Conservation (phyloP, 2,113 vertebrate species). For the Zosterops borbonicus region DNA sequence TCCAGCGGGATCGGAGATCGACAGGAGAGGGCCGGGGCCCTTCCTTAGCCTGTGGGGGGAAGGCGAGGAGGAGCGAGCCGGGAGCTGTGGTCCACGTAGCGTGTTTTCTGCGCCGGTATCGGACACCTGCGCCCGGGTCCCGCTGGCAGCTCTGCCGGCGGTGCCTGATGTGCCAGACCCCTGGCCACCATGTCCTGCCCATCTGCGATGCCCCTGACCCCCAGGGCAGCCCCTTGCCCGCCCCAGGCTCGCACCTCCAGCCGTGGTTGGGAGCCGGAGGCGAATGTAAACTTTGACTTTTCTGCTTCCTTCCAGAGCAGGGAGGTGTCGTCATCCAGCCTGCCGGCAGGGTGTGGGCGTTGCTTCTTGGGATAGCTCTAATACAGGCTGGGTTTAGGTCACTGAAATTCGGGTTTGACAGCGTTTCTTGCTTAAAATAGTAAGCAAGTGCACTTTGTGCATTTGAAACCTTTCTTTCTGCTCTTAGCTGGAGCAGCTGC, state of each 20-base stretch:
- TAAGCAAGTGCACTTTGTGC: neutral
- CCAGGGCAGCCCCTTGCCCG: neutral
- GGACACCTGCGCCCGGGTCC: fast-evolving
- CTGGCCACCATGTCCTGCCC: fast-evolving
- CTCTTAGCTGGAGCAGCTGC: neutral
- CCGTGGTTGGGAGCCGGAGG: neutral
- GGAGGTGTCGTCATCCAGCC: neutral
- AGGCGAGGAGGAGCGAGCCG: neutral
- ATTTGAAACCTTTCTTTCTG: fast-evolving
- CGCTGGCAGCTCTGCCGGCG: fast-evolving
- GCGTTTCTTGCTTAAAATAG: neutral
- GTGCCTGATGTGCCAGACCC: neutral
- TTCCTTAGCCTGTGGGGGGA: neutral
- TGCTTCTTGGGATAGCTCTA: neutral
- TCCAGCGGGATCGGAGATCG: too few relatives aligned
- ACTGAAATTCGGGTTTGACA: neutral
- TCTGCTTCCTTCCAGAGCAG: neutral
- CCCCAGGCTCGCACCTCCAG: neutral
- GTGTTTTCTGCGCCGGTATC: neutral
- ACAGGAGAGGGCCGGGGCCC: too few relatives aligned
- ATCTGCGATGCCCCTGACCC: fast-evolving
- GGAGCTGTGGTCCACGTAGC: neutral
- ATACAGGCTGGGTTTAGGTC: neutral
- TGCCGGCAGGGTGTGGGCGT: neutral
- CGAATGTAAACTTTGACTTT: neutral